Conservation (phyloP, 1,140 invertebrate species). For the Berghia stephanieae region DNA sequence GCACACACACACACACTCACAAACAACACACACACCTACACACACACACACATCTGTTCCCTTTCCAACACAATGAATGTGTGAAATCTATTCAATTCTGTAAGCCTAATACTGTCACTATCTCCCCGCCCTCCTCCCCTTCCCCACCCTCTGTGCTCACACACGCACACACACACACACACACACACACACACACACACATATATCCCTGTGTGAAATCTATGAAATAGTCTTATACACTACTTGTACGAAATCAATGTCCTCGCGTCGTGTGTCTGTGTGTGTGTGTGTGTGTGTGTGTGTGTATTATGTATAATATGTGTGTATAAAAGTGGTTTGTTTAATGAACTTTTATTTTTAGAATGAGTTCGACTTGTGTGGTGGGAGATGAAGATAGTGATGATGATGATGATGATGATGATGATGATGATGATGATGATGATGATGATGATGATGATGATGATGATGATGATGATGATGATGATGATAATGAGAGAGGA, state of each 20-base stretch:
- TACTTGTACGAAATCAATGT: too few species aligned
- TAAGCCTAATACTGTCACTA: too few species aligned
- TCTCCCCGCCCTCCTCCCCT: too few species aligned
- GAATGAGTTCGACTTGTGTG: not conserved
- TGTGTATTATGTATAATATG: not conserved
- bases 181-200: not conserved
- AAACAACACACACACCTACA: not conserved
- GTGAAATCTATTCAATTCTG: too few species aligned
- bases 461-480: constrained; percentile 4
- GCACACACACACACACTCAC: not conserved
- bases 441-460: constrained; percentile 3
- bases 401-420: constrained; percentile 2
- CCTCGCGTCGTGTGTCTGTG: too few species aligned
- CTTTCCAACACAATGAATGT: too few species aligned
- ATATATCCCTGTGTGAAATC: not conserved
- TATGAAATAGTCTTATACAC: too few species aligned
- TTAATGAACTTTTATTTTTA: not conserved
- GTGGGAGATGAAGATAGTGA: not conserved
- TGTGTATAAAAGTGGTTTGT: not conserved
- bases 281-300: constrained; percentile 12
- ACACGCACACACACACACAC: constrained; percentile 24
- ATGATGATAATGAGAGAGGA: constrained; percentile 3
- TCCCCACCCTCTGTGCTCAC: too few species aligned
- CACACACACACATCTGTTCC: not conserved
- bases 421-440: not conserved